Conservation (phyloP, 2,888 invertebrate species). For the Leucoma salicis region DNA sequence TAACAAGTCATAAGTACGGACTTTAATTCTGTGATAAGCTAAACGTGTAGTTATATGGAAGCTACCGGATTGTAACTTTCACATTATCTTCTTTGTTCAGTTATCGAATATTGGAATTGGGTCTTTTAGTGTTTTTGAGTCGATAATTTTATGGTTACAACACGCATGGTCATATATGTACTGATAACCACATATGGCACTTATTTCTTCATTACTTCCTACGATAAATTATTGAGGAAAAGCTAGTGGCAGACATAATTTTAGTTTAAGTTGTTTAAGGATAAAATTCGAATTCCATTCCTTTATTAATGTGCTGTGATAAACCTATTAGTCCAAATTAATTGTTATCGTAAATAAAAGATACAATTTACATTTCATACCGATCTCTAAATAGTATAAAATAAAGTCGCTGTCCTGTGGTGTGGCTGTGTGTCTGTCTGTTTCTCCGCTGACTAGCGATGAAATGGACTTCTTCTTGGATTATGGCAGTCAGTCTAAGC, state of each 20-base stretch:
- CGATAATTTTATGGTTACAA: constrained; percentile 30
- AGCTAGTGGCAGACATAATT: background rate
- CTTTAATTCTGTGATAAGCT: constrained; percentile 76
- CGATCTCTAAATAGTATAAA: too few species aligned
- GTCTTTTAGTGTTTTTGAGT: constrained; percentile 26
- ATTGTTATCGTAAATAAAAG: too few species aligned
- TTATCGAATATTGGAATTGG: constrained; percentile 34
- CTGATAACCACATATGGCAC: constrained; percentile 29
- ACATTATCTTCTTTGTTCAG: constrained; percentile 47
- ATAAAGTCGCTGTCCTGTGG: too few species aligned
- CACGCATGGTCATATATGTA: constrained; percentile 11
- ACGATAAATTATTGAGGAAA: constrained; percentile 15
- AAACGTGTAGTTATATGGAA: constrained; percentile 59
- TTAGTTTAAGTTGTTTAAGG: background rate
- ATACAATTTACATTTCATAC: too few species aligned
- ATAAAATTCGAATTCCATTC: background rate
- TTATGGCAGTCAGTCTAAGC: too few species aligned
- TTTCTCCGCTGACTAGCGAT: too few species aligned
- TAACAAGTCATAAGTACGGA: constrained; percentile 72
- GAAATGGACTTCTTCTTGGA: too few species aligned
- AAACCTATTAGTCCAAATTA: too few species aligned
- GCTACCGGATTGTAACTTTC: constrained; percentile 71
- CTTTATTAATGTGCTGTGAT: too few species aligned
- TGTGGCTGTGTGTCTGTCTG: too few species aligned
- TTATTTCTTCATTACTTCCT: too few species aligned